Evolutionary conservation across 2,888 invertebrate genomes (phyloP).

Genomic region (Xanthostigma xanthostigma): DNA sequence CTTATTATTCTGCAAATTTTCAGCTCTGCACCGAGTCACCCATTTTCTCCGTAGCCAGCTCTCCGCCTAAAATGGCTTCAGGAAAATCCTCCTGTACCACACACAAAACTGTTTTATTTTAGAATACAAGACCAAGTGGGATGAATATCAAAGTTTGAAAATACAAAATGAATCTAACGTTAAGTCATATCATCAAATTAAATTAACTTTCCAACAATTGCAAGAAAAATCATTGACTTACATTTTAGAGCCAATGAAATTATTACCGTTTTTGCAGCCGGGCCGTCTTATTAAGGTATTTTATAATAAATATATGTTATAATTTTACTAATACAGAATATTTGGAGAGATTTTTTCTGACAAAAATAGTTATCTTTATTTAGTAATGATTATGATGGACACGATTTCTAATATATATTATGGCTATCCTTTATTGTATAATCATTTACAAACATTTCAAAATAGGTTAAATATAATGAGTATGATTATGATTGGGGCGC

Average conservation of each 20-base stretch:
- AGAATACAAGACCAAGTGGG: slow-evolving; percentile 53
- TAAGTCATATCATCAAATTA: slow-evolving; percentile 70
- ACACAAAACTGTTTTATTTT: slow-evolving; percentile 14
- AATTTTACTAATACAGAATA: not conserved
- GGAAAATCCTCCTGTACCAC: no score
- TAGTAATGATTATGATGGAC: no score
- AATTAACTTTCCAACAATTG: slow-evolving; percentile 21
- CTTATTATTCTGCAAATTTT: no score
- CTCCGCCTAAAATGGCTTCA: no score
- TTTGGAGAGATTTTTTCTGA: no score
- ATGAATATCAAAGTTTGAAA: slow-evolving; percentile 43
- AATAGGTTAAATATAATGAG: slow-evolving; percentile 62
- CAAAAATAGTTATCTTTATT: no score
- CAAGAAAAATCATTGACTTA: slow-evolving; percentile 53
- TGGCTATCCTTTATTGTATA: no score
- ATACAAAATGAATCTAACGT: slow-evolving; percentile 62
- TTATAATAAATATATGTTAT: slow-evolving; percentile 8
- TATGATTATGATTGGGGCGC: slow-evolving; percentile 95
- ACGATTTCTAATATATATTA: no score
- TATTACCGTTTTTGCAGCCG: slow-evolving; percentile 88
- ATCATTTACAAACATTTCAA: no score
- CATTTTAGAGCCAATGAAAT: slow-evolving; percentile 72
- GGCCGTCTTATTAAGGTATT: slow-evolving; percentile 81
- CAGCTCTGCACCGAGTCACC: no score
- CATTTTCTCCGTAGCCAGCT: no score